Conservation (phyloP, 2,888 invertebrate genomes). For the Drosophila putrida region DNA sequence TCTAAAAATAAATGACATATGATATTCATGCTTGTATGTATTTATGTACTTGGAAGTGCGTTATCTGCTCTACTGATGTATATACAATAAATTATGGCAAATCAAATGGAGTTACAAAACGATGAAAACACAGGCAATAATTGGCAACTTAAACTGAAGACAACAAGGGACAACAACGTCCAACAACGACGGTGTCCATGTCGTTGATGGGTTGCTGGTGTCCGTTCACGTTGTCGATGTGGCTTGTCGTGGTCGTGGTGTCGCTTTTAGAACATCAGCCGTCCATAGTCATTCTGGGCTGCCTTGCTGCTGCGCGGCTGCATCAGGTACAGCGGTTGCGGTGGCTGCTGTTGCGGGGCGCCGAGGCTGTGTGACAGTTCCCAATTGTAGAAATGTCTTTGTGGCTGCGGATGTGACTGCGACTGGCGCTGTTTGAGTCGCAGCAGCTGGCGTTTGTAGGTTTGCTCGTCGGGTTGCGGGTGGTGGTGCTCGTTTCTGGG, state of each 20-base stretch:
- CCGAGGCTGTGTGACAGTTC: slow-evolving; percentile 73
- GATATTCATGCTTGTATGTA: slow-evolving; percentile 32
- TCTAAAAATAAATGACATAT: slow-evolving; percentile 43
- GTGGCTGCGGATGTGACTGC: slow-evolving; percentile 62
- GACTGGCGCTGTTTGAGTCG: slow-evolving; percentile 64
- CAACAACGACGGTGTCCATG: too few relatives aligned
- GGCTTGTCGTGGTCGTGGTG: slow-evolving; percentile 7
- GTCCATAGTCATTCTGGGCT: slow-evolving; percentile 81
- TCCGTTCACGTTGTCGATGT: too few relatives aligned
- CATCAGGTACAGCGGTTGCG: slow-evolving; percentile 62
- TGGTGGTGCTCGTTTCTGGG: slow-evolving; percentile 70
- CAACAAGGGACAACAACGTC: slow-evolving; percentile 19
- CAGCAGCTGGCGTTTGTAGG: slow-evolving; percentile 64
- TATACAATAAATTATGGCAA: slow-evolving; percentile 75
- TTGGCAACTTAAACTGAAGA: slow-evolving; percentile 32
- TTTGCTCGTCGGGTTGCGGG: slow-evolving; percentile 40
- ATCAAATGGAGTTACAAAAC: slow-evolving; percentile 51
- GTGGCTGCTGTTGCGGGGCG: slow-evolving; percentile 64
- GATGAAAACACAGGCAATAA: slow-evolving; percentile 21
- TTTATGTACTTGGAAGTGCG: slow-evolving; percentile 34
- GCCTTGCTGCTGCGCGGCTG: slow-evolving; percentile 63
- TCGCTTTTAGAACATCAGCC: slow-evolving; percentile 60
- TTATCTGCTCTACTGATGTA: slow-evolving; percentile 52
- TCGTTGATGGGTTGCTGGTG: background rate
- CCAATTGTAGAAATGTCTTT: slow-evolving; percentile 74